Evolutionary conservation across 92 coral and sea anemone genomes (phyloP), one percentile per base, ranked within the genome.

Genomic region (Palythoa heliodiscus): DNA sequence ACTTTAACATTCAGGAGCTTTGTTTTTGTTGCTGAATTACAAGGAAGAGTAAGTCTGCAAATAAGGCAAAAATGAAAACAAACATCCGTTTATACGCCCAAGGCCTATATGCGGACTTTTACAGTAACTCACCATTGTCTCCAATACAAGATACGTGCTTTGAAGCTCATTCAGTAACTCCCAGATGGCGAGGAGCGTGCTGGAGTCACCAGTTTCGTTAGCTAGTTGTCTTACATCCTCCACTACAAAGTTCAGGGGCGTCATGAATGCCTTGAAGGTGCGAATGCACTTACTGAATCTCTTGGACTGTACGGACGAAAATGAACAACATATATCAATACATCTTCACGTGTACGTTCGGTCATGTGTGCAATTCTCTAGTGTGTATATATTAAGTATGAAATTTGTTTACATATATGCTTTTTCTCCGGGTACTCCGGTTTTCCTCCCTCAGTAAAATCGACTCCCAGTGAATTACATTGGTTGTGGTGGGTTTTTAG

Each of bases 151-250:
- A 74, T n/a, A 74, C 10, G 78, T 48, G 78, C 54, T 48, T 39
- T 50, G 60, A 22, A 74, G 60, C 78, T 60, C 11, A 54, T 16
- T 0, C 9, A n/a, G 78, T 25, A 74, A 37, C 6, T 17, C 60
- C 2, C 14, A n/a, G 6, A 50, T 74, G 60, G 35, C 6, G 17
- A 2, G 11, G 6, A 47, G 47, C 19, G 38, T 14, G 12, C 25
- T 60, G n/a, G 16, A 2, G 38, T 74, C 60, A 19, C 78, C 78
- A 53, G 60, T 74, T 47, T 9, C 29, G 0, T 74, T 50, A 8
- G 37, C 53, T 53, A 16, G 78, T 60, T 74, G 78, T 19, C 22
- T 74, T 74, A 48, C 78, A 17, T 74, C 58, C 10, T 74, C 78
- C 60, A 47, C 29, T 14, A 48, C 61, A 74, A 9, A 24, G 47